Conservation (phyloP, 23 tunicate genomes). For the Ascidia mentula region DNA sequence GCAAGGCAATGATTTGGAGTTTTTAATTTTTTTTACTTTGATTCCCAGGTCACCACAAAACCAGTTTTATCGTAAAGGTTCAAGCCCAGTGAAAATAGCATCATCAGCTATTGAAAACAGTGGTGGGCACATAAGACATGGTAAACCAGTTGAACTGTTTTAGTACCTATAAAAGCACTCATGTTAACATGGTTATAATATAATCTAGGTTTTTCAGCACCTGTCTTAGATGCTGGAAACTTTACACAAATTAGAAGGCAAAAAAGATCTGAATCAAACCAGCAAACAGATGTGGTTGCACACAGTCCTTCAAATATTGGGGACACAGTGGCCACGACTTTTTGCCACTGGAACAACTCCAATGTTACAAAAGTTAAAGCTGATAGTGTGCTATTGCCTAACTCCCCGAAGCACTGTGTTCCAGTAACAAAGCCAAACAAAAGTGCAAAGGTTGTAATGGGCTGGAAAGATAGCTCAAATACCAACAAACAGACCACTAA, state of each 20-base stretch:
- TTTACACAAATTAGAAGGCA: neutral
- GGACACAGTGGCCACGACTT: constrained; percentile 4
- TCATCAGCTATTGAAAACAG: neutral
- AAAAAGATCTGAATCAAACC: neutral
- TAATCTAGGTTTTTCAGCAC: constrained; percentile 11
- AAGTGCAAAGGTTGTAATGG: neutral
- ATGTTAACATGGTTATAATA: neutral
- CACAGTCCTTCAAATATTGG: neutral
- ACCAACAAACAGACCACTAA: neutral
- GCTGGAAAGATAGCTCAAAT: neutral
- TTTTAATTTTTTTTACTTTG: too few relatives aligned
- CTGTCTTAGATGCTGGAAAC: neutral
- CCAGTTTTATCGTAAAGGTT: neutral
- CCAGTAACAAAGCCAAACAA: neutral
- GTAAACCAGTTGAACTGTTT: neutral
- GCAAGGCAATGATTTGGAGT: too few relatives aligned
- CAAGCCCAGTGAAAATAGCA: neutral
- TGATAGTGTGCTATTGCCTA: neutral
- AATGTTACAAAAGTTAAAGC: constrained; percentile 41
- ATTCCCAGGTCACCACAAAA: neutral
- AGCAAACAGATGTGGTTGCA: neutral
- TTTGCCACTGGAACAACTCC: constrained; percentile 48
- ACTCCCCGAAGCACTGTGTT: neutral
- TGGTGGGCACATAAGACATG: neutral
- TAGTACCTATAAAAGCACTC: neutral